Percentiles rank a stretch among this genome's conserved stretches.
These are phyloP conservation scores for Calonectris borealis DNA, from an alignment of 2,113 vertebrate genomes.

Conservation along the genomic window DNA sequence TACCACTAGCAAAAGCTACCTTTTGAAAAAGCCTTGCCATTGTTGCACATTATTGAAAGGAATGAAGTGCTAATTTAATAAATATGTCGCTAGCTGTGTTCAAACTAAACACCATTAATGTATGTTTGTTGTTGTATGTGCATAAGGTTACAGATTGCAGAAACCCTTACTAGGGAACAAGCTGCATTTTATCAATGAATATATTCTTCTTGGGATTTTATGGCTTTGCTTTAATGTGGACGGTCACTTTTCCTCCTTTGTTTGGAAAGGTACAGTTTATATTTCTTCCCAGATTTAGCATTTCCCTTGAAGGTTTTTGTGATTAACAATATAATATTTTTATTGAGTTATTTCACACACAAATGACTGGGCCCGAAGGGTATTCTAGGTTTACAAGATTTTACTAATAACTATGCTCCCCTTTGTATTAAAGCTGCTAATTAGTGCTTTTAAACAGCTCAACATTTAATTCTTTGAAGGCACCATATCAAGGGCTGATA, in stretches of 20 bases:
- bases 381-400: constrained; percentile 73
- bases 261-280: constrained; percentile 67
- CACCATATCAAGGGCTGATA: constrained; percentile 69
- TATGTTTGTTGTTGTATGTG: constrained; percentile 30
- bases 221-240: constrained; percentile 31
- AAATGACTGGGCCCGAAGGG: constrained; percentile 68
- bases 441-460: constrained; percentile 78
- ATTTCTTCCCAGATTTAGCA: constrained; percentile 66
- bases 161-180: constrained; percentile 19
- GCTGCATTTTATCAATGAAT: constrained; percentile 61
- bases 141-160: constrained; percentile 41
- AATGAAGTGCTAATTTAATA: constrained; percentile 75
- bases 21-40: constrained; percentile 12
- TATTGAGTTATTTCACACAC: constrained; percentile 69
- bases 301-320: constrained; percentile 68
- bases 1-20: not conserved
- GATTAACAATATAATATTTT: constrained; percentile 74
- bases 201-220: constrained; percentile 52
- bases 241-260: constrained; percentile 63
- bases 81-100: constrained; percentile 46
- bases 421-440: constrained; percentile 74
- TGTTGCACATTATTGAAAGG: constrained; percentile 43
- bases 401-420: constrained; percentile 68
- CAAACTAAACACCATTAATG: constrained; percentile 57
- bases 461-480: constrained; percentile 71